Base-by-base conservation (phyloP, 2,113 vertebrate species). In the Aphyosemion australe region DNA sequence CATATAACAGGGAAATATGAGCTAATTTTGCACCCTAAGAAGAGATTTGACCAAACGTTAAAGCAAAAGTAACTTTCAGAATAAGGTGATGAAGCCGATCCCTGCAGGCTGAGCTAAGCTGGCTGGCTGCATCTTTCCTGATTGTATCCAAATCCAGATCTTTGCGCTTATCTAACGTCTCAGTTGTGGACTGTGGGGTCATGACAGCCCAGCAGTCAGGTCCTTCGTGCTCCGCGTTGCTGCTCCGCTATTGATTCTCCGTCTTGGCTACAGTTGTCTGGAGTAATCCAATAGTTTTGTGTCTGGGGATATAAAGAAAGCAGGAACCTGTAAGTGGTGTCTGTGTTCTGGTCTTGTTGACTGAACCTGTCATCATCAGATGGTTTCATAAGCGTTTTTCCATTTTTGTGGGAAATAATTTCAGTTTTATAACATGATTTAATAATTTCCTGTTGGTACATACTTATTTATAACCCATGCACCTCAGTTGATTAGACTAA, bases 191-290 rank as follows among this genome's bases (percentile, higher is more conserved):
- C 26, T 26, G 1, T 26, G 26, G 73, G 83, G 83, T 87, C 83
- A 82, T 43, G 55, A 53, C 74, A 70, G 47, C 74, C 72, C 69
- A 62, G 66, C 32, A 61, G 61, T 60, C 47, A 15, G 26, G 54
- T 67, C 60, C 53, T 82, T 15, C 6, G 34, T 12, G 16, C 50
- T 63, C 59, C 61, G 65, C 65, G 51, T 62, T 69, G 56, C 63
- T 78, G 62, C 41, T 56, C 56, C 51, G 63, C 59, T 82, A 87
- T 87, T 82, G 88, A 90, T 87, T 86, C 66, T 75, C 59, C 76
- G 83, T 88, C 80, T 75, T 80, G 67, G 83, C 71, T 87, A 58
- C 69, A 69, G 73, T 5, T 5, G 26, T 26, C 26, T 26, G 26
- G 77, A 72, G 85, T 87, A 89, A 85, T 85, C 74, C 61, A 83